Percentiles rank a stretch among this genome's conserved stretches.
Conservation (phyloP, 2,888 invertebrate genomes). For the Antheraea assamensis region DNA sequence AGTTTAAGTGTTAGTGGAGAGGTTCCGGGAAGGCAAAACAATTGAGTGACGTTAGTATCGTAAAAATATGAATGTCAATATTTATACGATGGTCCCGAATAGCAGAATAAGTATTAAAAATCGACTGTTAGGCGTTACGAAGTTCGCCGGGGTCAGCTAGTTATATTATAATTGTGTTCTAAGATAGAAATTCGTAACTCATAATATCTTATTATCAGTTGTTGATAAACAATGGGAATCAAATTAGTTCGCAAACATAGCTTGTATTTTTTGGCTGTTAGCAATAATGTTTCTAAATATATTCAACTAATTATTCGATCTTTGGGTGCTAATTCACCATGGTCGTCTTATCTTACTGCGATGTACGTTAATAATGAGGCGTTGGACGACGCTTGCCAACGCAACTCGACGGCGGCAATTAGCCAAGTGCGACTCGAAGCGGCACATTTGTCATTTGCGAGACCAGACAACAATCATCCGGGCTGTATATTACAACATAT, state of each 20-base stretch:
- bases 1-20: too few species aligned
- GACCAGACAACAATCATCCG: constrained; percentile 6
- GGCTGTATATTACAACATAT: not conserved
- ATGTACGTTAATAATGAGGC: not conserved
- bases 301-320: not conserved
- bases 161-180: too few species aligned
- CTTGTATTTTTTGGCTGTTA: not conserved
- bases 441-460: constrained; percentile 20
- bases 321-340: not conserved
- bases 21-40: too few species aligned
- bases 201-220: too few species aligned
- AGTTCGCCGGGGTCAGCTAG: too few species aligned
- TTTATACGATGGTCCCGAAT: too few species aligned
- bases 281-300: not conserved
- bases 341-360: not conserved
- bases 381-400: not conserved
- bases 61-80: too few species aligned
- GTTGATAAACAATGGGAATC: too few species aligned
- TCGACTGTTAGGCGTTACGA: too few species aligned
- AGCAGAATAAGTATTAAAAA: too few species aligned
- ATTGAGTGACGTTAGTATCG: too few species aligned
- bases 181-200: too few species aligned
- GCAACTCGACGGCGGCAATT: constrained; percentile 13
- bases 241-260: not conserved
- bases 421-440: constrained; percentile 14